These are phyloP conservation scores for Macrotrachela quadricornifera DNA, from an alignment of 1,140 invertebrate species.

Conservation along the genomic window DNA sequence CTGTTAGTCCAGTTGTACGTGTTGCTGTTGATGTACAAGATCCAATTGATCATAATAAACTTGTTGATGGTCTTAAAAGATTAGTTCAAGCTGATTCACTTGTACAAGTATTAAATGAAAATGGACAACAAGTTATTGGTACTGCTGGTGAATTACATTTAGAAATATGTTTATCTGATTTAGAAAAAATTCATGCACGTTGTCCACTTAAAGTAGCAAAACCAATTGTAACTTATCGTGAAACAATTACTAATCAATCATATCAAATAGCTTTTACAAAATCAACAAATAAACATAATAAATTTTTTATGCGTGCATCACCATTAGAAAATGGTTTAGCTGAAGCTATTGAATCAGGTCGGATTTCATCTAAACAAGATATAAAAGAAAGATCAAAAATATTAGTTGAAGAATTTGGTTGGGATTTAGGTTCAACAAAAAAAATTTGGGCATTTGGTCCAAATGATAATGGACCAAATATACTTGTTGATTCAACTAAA, in stretches of 20 bases:
- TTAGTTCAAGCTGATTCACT: slow-evolving; percentile 99
- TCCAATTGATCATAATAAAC: slow-evolving; percentile 88
- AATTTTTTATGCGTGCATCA: slow-evolving; percentile 8
- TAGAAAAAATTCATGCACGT: slow-evolving; percentile 6
- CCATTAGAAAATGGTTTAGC: background rate
- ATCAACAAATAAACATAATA: slow-evolving; percentile 29
- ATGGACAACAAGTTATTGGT: slow-evolving; percentile 1
- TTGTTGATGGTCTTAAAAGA: slow-evolving; percentile 88
- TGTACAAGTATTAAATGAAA: slow-evolving; percentile 40
- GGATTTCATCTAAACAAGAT: background rate
- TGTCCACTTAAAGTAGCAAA: slow-evolving; percentile 1
- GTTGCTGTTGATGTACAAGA: slow-evolving; percentile 98
- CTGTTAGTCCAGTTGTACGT: slow-evolving; percentile 95
- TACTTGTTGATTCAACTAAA: slow-evolving; percentile 1
- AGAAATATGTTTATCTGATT: slow-evolving; percentile 10
- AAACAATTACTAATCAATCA: background rate
- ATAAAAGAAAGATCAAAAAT: background rate
- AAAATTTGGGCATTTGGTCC: slow-evolving; percentile 8
- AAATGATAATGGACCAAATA: background rate
- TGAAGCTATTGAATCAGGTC: background rate
- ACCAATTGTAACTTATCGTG: slow-evolving; percentile 2
- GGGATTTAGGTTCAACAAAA: background rate
- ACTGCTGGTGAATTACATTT: slow-evolving; percentile 38
- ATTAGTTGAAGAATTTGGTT: background rate
- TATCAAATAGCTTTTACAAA: background rate